Base-by-base conservation (phyloP, 2,888 invertebrate genomes). In the Mellilla xanthometata region DNA sequence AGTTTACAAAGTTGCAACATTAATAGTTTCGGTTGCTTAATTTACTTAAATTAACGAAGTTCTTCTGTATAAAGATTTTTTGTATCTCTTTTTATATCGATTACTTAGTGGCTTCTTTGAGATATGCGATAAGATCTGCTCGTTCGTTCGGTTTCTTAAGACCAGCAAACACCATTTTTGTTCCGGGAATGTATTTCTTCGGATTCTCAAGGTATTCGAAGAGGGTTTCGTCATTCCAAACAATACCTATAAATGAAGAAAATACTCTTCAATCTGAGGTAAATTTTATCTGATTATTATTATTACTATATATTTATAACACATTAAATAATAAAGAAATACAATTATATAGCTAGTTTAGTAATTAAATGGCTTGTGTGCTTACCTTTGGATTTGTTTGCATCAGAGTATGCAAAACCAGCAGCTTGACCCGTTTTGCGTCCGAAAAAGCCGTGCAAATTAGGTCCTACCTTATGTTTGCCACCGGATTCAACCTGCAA, bases 131-230 rank as follows among this genome's bases (percentile, higher is more conserved):
- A 44, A 99, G 93, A 86, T 99, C 97, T 8, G 92, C 96, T 54
- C 99, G 93, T 64, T 99, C 99, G 49, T 95, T 93, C 24, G 95
- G 93, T 85, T 99, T 99, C 91, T 99, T 99, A 72, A 99, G 87
- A 54, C 99, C 99, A 58, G 99, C 99, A 71, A 99, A 99, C 78
- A 99, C 95, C 99, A 99, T 99, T 86, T 99, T 99, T 55, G 99
- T 99, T 62, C 99, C 99, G 47, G 99, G 99, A 91, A 99, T 99
- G 91, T 97, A 99, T 88, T 99, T 99, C 92, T 99, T 99, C 54
- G 99, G 99, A 82, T 99, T 99, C 82, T 97, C 97, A 68, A 99
- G 92, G 90, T 99, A 99, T 69, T 95, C 95, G 72, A 97, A 98
- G 8, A 99, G 91, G 0, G 99, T 99, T 54, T 98, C 98, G 51